Evolutionary conservation across 2,113 vertebrate genomes (phyloP).

Genomic region (Calonectris borealis): DNA sequence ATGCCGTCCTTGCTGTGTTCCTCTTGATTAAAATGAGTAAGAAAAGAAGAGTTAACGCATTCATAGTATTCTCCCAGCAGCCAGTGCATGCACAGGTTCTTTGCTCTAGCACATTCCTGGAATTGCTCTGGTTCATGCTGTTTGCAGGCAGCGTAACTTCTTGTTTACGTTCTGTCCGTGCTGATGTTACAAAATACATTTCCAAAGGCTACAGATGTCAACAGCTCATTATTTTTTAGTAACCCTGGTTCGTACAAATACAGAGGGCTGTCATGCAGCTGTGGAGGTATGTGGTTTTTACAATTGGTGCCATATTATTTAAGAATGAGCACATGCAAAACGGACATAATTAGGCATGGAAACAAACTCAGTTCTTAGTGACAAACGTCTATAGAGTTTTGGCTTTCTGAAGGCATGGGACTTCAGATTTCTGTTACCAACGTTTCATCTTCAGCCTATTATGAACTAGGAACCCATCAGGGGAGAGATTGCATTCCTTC

Average conservation of each 20-base stretch:
- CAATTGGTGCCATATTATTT: neutral
- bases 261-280: neutral
- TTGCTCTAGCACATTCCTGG: neutral
- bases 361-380: neutral
- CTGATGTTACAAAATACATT: neutral
- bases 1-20: neutral
- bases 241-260: neutral
- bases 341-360: neutral
- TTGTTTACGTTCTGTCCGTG: neutral
- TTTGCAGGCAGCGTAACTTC: neutral
- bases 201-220: neutral
- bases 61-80: neutral
- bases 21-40: neutral
- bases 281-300: neutral
- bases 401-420: neutral
- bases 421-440: neutral
- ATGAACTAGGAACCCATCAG: neutral
- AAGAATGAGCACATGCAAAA: neutral
- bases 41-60: neutral
- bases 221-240: neutral
- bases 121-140: neutral
- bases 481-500: neutral
- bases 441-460: neutral
- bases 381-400: neutral
- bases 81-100: accelerated